These are phyloP conservation scores for Forbesichthys papilliferus DNA, from an alignment of 2,113 vertebrate genomes.

Conservation along the genomic window DNA sequence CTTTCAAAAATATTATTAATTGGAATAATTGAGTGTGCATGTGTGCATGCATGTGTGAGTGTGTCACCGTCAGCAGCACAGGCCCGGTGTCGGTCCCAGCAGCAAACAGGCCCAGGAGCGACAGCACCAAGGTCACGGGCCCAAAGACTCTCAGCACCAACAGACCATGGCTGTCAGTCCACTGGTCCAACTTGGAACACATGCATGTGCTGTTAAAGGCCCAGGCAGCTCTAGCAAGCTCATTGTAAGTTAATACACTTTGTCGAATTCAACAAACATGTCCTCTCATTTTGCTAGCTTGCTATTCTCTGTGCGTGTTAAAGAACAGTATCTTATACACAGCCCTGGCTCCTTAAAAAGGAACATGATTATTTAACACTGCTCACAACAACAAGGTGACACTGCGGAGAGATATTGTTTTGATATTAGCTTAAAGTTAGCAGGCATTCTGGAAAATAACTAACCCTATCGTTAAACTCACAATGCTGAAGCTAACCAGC, in stretches of 20 bases:
- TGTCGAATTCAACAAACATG: too few species aligned
- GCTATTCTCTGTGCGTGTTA: too few species aligned
- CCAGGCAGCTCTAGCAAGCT: background rate
- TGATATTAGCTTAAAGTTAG: too few species aligned
- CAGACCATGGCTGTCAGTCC: conserved; percentile 44
- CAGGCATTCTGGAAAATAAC: too few species aligned
- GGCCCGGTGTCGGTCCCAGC: conserved; percentile 43
- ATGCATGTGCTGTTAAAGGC: background rate
- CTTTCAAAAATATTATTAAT: background rate
- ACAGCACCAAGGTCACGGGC: conserved; percentile 50
- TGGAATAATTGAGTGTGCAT: background rate
- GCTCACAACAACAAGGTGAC: too few species aligned
- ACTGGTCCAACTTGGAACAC: conserved; percentile 37
- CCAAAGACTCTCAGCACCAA: conserved; percentile 63
- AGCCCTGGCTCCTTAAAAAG: too few species aligned
- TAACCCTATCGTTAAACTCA: too few species aligned
- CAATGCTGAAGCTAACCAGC: too few species aligned
- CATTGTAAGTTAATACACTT: background rate
- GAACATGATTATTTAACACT: too few species aligned
- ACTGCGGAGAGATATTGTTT: too few species aligned
- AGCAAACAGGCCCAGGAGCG: conserved; percentile 53
- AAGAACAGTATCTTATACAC: too few species aligned
- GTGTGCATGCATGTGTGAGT: background rate
- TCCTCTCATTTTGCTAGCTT: too few species aligned
- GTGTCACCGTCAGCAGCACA: conserved; percentile 58